These are phyloP conservation scores for Aradophagus sp. DNA, from an alignment of 1,140 invertebrate species.

Conservation along the genomic window DNA sequence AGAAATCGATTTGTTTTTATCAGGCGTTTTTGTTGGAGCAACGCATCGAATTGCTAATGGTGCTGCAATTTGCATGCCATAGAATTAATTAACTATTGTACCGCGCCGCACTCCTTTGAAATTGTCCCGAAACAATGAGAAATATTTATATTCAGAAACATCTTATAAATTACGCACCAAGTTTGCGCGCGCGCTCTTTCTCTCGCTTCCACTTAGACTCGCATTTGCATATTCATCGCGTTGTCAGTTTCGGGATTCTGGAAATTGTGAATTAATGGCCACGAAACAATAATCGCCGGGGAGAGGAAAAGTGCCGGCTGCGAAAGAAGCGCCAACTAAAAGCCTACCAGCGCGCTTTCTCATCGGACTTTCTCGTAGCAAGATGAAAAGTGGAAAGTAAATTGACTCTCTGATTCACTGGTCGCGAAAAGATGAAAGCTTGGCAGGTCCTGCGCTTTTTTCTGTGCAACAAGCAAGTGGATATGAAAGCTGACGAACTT, in stretches of 20 bases:
- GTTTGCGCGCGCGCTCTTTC: too few species aligned
- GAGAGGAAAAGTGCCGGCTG: conserved; percentile 1
- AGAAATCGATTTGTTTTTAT: conserved; percentile 54
- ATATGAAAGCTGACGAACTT: conserved; percentile 42
- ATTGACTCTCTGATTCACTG: conserved; percentile 25
- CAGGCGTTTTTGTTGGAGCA: conserved; percentile 20
- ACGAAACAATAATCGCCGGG: conserved; percentile 16
- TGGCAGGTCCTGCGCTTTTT: conserved; percentile 14
- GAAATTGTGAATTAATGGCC: conserved; percentile 8
- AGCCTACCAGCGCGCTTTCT: conserved; percentile 19
- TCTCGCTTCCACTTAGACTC: conserved; percentile 12
- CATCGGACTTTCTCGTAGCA: conserved; percentile 12
- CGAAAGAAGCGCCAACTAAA: conserved; percentile 22
- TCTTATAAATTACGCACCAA: conserved; percentile 37
- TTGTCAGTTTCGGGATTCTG: conserved; percentile 15
- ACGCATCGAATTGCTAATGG: conserved; percentile 50
- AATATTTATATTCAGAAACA: conserved; percentile 37
- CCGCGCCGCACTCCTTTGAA: conserved; percentile 1
- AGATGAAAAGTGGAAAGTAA: conserved; percentile 28
- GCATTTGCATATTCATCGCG: conserved; percentile 35
- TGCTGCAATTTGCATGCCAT: conserved; percentile 45
- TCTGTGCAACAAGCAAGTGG: conserved; percentile 6
- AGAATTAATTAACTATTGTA: conserved; percentile 53
- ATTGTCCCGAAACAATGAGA: conserved; percentile 42
- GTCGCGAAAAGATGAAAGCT: conserved; percentile 30